Conservation (phyloP, 2,113 vertebrate genomes). For the Mastomys coucha region DNA sequence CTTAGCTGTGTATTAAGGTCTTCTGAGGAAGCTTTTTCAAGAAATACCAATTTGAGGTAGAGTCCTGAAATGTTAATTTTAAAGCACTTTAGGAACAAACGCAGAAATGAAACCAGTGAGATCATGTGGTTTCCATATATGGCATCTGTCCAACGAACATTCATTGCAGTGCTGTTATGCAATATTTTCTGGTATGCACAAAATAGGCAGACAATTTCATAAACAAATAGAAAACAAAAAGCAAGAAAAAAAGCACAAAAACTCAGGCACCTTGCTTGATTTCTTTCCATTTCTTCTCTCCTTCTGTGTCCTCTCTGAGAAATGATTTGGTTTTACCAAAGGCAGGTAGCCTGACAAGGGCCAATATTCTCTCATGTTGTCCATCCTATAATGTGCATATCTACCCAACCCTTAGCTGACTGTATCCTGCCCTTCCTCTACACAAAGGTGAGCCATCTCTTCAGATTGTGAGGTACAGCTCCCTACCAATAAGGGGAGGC, state of each 20-base stretch:
- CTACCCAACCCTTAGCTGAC: background rate
- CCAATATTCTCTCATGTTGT: background rate
- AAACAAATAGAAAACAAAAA: background rate
- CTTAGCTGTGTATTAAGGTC: background rate
- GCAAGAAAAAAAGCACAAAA: too few relatives aligned
- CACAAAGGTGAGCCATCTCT: background rate
- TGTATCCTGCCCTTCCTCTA: background rate
- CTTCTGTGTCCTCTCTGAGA: background rate
- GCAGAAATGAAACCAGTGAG: background rate
- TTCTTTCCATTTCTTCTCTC: background rate
- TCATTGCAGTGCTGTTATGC: background rate
- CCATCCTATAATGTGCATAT: background rate
- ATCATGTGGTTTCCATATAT: background rate
- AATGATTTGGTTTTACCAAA: background rate
- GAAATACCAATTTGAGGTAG: background rate
- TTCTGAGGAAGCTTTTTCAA: background rate
- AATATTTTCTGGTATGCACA: background rate
- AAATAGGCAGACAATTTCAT: background rate
- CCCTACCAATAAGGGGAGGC: background rate
- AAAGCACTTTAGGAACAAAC: background rate
- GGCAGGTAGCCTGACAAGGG: background rate
- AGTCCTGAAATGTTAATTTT: background rate
- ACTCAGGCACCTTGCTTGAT: background rate
- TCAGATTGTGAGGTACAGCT: background rate
- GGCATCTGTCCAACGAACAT: background rate